Evolutionary conservation across 2,797 vertebrate species (phyloP), one percentile per base, ranked within the genome.

Genomic region (Mycteria americana): DNA sequence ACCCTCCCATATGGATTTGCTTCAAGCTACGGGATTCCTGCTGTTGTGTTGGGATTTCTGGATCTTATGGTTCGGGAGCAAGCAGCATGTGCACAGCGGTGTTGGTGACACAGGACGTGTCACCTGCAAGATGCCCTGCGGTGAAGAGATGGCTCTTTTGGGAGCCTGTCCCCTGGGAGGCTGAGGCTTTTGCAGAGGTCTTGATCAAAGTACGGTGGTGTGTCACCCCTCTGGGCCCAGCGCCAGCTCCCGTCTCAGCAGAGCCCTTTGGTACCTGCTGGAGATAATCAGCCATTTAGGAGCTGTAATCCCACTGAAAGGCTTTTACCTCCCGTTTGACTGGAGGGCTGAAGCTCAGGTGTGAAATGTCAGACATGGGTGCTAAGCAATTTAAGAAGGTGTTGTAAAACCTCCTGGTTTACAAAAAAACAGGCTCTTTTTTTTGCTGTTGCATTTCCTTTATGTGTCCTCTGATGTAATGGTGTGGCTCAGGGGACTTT

Each of bases 291-390:
- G 27, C 24, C 2, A 0, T 79, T 93, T 57, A 77, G 72, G 75
- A 86, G 75, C 30, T 19, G 5, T 67, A 41, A 89, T 94, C 45
- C 19, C 46, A 11, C 30, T 9, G 70, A 75, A 72, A 77, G 51
- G 46, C 39, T 96, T 88, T 80, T 85, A 50, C 62, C 62, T 81
- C 60, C 43, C 0, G 0, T 88, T 77, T 59, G 11, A 41, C 46
- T 19, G 57, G 22, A 72, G 75, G 45, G 28, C 60, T 91, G 73
- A 33, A 63, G 62, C 65, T 90, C 82, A 81, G 92, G 94, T 93
- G 82, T 88, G 92, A 93, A 89, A 93, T 88, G 86, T 93, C 94
- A 88, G 81, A 85, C n/a, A 2, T 6, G 50, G 39, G 62, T 76
- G 93, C 63, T 30, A 92, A 92, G 73, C 81, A 35, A 10, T 91